Evolutionary conservation across 2,113 vertebrate species (phyloP).

Genomic region (Lontra canadensis): DNA sequence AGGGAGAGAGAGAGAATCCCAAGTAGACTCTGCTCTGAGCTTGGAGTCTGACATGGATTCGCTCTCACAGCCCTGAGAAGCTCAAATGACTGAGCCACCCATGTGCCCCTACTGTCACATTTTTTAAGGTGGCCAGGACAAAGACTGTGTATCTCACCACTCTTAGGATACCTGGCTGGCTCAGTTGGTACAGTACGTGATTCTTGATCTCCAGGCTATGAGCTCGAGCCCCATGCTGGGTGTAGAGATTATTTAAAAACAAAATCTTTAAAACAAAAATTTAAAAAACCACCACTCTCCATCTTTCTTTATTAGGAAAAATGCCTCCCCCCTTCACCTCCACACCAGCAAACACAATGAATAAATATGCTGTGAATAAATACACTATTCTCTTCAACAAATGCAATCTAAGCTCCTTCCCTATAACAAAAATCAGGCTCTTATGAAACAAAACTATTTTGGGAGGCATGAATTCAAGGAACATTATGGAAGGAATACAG

Average conservation of each 20-base stretch:
- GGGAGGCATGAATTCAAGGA: background rate
- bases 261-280: background rate
- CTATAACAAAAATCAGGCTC: background rate
- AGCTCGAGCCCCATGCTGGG: background rate
- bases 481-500: background rate
- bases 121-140: background rate
- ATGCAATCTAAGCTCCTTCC: background rate
- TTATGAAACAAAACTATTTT: background rate
- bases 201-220: background rate
- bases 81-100: no score
- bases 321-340: background rate
- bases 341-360: background rate
- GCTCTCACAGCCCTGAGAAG: background rate
- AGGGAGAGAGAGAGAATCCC: background rate
- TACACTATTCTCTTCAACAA: background rate
- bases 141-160: background rate
- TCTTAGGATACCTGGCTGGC: background rate
- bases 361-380: background rate
- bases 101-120: background rate
- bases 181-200: background rate
- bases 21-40: background rate
- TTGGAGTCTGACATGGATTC: background rate
- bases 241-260: background rate
- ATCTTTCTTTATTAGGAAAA: slow-evolving; percentile 4
- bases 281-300: background rate